Conservation (phyloP, 2,113 vertebrate species). For the Sebastes fasciatus region DNA sequence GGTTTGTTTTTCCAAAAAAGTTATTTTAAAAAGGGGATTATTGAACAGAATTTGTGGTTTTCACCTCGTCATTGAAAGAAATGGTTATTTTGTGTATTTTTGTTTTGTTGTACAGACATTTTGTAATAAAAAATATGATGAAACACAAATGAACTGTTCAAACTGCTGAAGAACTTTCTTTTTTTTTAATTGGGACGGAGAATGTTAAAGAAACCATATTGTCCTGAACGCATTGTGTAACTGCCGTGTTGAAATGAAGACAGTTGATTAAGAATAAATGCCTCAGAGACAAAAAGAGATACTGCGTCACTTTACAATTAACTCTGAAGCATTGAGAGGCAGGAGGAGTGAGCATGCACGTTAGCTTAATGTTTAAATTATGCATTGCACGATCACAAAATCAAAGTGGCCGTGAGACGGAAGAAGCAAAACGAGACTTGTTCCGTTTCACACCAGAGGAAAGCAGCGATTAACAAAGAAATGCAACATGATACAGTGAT, state of each 20-base stretch:
- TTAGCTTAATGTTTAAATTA: slow-evolving; percentile 43
- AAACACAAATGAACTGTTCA: slow-evolving; percentile 47
- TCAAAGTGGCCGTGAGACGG: slow-evolving; percentile 28
- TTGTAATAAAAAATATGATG: slow-evolving; percentile 77
- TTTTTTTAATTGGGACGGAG: slow-evolving; percentile 67
- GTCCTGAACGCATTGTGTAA: slow-evolving; percentile 32
- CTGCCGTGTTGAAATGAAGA: slow-evolving; percentile 44
- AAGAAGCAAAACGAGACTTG: not conserved
- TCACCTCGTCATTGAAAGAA: slow-evolving; percentile 56
- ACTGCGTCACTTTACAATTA: slow-evolving; percentile 20
- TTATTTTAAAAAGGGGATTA: slow-evolving; percentile 39
- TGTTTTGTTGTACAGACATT: slow-evolving; percentile 81
- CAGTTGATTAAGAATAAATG: slow-evolving; percentile 56
- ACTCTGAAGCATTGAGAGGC: slow-evolving; percentile 13
- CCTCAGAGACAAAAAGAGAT: slow-evolving; percentile 26
- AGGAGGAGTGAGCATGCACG: slow-evolving; percentile 43
- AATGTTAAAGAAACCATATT: slow-evolving; percentile 56
- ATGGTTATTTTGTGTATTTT: slow-evolving; percentile 74
- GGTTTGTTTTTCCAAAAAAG: slow-evolving; percentile 1
- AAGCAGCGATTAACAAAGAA: slow-evolving; percentile 43
- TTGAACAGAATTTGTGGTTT: slow-evolving; percentile 53
- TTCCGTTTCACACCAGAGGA: slow-evolving; percentile 5
- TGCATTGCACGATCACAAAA: slow-evolving; percentile 58
- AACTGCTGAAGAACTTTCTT: slow-evolving; percentile 28
- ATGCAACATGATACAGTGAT: slow-evolving; percentile 59